Conservation (phyloP, 2,888 invertebrate species). For the Apodemia hepburni region DNA sequence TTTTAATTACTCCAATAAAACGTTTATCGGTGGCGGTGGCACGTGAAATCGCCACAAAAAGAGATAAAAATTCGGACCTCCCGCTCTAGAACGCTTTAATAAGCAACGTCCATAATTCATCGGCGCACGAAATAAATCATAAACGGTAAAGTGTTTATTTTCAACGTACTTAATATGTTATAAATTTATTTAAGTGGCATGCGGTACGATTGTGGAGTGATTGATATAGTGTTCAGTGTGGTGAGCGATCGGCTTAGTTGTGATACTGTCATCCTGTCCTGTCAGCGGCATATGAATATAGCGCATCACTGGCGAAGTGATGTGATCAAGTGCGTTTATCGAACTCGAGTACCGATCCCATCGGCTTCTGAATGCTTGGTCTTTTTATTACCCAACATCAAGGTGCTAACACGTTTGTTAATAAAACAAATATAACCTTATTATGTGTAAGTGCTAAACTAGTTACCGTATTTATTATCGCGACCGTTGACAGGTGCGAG, state of each 20-base stretch:
- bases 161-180: conserved; percentile 78
- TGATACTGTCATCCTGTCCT: conserved; percentile 57
- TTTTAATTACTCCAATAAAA: conserved; percentile 77
- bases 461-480: conserved; percentile 29
- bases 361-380: conserved; percentile 48
- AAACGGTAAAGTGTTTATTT: conserved; percentile 77
- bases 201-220: conserved; percentile 73
- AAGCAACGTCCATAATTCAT: conserved; percentile 73
- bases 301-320: conserved; percentile 36
- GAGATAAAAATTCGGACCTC: conserved; percentile 62
- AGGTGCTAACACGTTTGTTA: conserved; percentile 36
- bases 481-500: conserved; percentile 17
- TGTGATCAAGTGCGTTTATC: conserved; percentile 38
- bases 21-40: conserved; percentile 68
- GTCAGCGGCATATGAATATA: conserved; percentile 31
- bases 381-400: conserved; percentile 51
- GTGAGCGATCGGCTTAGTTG: conserved; percentile 56
- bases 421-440: conserved; percentile 34
- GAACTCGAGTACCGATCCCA: conserved; percentile 45
- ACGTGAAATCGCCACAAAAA: conserved; percentile 65
- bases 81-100: conserved; percentile 56
- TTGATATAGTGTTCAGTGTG: conserved; percentile 71
- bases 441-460: conserved; percentile 32
- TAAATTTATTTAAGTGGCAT: conserved; percentile 78
- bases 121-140: conserved; percentile 75